Evolutionary conservation across 2,888 invertebrate species (phyloP), one percentile per base, ranked within the genome.

Genomic region (Euzetes globulus): DNA sequence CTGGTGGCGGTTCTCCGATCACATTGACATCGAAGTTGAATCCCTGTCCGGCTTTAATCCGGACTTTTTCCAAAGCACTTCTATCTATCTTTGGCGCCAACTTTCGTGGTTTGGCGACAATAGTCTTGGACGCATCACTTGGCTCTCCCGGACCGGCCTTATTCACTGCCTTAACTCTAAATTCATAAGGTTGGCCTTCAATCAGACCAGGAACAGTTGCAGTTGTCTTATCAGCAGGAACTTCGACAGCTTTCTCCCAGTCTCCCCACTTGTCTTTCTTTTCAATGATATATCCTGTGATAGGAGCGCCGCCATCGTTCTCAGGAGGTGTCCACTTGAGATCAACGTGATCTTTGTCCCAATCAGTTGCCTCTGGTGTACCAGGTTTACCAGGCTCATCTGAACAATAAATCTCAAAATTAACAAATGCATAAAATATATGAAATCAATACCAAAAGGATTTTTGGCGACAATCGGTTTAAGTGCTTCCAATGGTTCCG

Each of bases 181-280:
- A 97, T 84, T 96, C 95, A 85, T 99, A 99, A 82, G 95, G 92
- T 85, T 96, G 92, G 84, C 97, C 92, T 50, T 94, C 91, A 17
- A 92, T 94, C 78, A 99, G 86, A 73, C 92, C 91, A 83, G 91
- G 89, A 81, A 97, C 91, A 76, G 91, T 90, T 83, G 94, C 91
- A 79, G 87, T 88, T 75, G 88, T 90, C 78, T 89, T 90, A 79
- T 88, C 87, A 15, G 93, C 89, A 9, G 92, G 91, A 72, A 83
- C 80, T 85, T 95, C 94, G 71, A 93, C 94, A 73, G 94, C 94
- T 60, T 95, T 93, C 78, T 95, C 90, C 97, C 97, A 97, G 81
- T 94, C 96, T 45, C 92, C 94, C 77, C 94, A 93, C 85, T 93
- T 87, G 81, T 97, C 71, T 55, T 70, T 63, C 79, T 82, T 82